phyloP scores from a whole-genome alignment of 2,797 vertebrate genomes.

The Danio tinwini region DNA sequence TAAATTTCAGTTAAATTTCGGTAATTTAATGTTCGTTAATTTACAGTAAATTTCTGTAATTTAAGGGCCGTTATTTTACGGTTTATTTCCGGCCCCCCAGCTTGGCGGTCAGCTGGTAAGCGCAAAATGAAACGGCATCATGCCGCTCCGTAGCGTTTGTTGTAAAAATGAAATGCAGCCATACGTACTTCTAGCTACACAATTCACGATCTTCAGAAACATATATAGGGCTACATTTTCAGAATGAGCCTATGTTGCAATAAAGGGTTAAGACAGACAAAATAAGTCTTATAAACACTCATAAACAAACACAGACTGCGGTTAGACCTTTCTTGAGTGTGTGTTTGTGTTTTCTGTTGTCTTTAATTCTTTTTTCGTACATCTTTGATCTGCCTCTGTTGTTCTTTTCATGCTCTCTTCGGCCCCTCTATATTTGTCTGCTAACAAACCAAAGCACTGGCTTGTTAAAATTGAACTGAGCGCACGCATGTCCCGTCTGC shows the following conservation, averaged over 20 bases:
- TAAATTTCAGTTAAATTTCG: no score
- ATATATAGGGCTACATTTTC: no score
- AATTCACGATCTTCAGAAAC: no score
- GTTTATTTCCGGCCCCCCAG: no score
- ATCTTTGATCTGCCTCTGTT: conserved; percentile 22
- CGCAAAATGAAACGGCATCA: no score
- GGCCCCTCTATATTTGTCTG: neutral
- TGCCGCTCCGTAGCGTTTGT: no score
- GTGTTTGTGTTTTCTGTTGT: neutral
- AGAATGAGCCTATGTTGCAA: neutral
- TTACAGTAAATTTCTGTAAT: no score
- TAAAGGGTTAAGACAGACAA: neutral
- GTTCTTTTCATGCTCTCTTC: neutral
- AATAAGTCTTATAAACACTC: neutral
- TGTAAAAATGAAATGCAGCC: no score
- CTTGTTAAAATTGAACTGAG: conserved; percentile 2
- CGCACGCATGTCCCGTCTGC: neutral
- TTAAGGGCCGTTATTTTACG: no score
- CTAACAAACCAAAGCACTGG: conserved; percentile 3
- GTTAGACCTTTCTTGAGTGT: neutral
- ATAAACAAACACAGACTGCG: neutral
- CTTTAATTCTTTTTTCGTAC: neutral
- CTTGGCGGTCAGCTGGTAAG: no score
- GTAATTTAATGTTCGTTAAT: no score
- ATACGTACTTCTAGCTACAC: no score